Conservation (phyloP, 2,113 vertebrate species). For the Pseudopodoces humilis region DNA sequence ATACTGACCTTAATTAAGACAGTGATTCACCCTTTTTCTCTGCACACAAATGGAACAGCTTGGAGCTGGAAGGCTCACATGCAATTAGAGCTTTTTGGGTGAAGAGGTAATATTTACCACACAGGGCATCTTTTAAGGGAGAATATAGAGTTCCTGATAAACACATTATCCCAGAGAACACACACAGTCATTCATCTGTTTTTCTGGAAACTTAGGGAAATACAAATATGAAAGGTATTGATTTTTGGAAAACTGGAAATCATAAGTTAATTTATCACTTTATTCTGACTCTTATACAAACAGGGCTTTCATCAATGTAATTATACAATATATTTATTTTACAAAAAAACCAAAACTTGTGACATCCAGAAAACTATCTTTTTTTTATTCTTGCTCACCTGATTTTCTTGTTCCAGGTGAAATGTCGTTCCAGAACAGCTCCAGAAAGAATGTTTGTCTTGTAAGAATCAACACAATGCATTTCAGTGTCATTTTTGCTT, state of each 20-base stretch:
- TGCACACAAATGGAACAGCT: neutral
- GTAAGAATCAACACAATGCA: neutral
- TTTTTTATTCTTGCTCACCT: neutral
- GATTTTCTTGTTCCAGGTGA: neutral
- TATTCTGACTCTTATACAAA: neutral
- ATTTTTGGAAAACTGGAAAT: neutral
- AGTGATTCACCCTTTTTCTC: slow-evolving; percentile 13
- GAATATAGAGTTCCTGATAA: neutral
- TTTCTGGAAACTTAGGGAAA: neutral
- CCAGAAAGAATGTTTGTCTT: neutral
- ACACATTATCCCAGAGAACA: neutral
- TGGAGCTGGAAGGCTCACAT: neutral
- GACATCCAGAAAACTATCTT: neutral
- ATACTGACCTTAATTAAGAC: neutral
- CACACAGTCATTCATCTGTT: neutral
- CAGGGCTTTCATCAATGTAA: neutral
- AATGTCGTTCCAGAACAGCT: neutral
- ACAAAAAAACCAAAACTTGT: neutral
- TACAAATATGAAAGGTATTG: neutral
- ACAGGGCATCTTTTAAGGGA: neutral
- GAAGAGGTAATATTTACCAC: neutral
- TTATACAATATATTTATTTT: neutral
- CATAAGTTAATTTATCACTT: neutral
- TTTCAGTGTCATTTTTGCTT: neutral
- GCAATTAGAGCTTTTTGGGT: neutral